Evolutionary conservation across 1,140 invertebrate species (phyloP).

Genomic region (Ceratina calcarata): DNA sequence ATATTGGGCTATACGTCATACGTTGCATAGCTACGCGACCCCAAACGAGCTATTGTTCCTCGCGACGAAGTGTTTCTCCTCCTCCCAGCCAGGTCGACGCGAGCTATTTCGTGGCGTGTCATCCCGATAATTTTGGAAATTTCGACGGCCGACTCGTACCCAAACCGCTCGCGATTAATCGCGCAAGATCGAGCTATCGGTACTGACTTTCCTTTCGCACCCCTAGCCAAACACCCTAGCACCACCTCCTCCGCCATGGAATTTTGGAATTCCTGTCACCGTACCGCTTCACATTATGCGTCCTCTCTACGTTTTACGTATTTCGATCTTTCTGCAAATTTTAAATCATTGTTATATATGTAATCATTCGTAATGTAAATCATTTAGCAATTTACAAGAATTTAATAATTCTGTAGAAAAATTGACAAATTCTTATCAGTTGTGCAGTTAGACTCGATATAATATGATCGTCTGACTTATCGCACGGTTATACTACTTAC

Average conservation of each 20-base stretch:
- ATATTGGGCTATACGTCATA: constrained; percentile 67
- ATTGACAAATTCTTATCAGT: too few species aligned
- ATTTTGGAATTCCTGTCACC: neutral
- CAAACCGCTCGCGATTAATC: constrained; percentile 42
- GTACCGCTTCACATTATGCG: neutral
- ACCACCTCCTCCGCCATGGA: too few species aligned
- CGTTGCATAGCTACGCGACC: constrained; percentile 64
- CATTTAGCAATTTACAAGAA: neutral
- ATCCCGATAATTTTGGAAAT: constrained; percentile 60
- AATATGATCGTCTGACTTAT: neutral
- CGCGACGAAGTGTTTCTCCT: constrained; percentile 56
- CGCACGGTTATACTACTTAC: neutral
- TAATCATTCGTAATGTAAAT: too few species aligned
- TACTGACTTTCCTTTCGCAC: neutral
- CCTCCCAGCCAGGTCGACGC: constrained; percentile 13
- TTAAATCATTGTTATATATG: too few species aligned
- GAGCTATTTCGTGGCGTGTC: constrained; percentile 58
- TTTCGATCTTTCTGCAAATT: neutral
- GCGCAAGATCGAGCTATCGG: constrained; percentile 7
- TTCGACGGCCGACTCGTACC: constrained; percentile 37
- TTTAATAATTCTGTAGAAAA: too few species aligned
- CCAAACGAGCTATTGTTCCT: constrained; percentile 67
- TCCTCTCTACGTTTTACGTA: neutral
- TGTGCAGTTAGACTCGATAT: too few species aligned
- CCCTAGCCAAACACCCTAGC: too few species aligned